These are phyloP conservation scores for Epizoanthus rinbou DNA, from an alignment of 92 coral and sea anemone genomes.

Conservation along the genomic window DNA sequence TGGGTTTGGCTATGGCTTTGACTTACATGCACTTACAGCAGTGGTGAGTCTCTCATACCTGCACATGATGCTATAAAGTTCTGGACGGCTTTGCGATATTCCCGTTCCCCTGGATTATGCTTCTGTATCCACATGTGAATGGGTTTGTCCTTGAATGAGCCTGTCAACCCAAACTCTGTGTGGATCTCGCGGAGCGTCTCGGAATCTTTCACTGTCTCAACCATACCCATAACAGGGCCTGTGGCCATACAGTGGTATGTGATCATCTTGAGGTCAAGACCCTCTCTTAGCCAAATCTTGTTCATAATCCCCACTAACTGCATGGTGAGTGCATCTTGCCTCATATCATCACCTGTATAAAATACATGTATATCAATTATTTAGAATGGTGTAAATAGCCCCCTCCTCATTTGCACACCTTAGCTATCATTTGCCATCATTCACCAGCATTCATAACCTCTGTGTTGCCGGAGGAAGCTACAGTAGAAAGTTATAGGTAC, in stretches of 20 bases:
- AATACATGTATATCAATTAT: too few species aligned
- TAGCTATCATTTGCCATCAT: too few species aligned
- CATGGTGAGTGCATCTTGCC: conserved; percentile 96
- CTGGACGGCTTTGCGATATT: conserved; percentile 91
- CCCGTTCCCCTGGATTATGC: conserved; percentile 88
- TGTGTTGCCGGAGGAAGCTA: too few species aligned
- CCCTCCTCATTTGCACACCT: too few species aligned
- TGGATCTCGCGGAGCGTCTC: conserved; percentile 90
- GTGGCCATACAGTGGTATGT: conserved; percentile 98
- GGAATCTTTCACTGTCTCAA: conserved; percentile 90
- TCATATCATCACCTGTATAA: conserved; percentile 80
- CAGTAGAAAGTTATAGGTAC: too few species aligned
- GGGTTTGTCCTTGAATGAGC: conserved; percentile 97
- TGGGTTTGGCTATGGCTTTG: too few species aligned
- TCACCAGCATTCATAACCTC: too few species aligned
- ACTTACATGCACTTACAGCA: too few species aligned
- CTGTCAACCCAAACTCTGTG: conserved; percentile 95
- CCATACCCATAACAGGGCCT: conserved; percentile 94
- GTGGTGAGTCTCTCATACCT: background rate
- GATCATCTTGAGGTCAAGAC: conserved; percentile 94
- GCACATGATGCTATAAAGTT: conserved; percentile 98
- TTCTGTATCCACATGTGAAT: conserved; percentile 92
- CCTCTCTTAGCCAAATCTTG: conserved; percentile 96
- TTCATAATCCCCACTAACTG: conserved; percentile 98
- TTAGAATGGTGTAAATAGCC: too few species aligned